Percentiles rank a stretch among this genome's conserved stretches.
phyloP scores from a whole-genome alignment of 2,888 invertebrate genomes.

The Liodrosophila aerea region DNA sequence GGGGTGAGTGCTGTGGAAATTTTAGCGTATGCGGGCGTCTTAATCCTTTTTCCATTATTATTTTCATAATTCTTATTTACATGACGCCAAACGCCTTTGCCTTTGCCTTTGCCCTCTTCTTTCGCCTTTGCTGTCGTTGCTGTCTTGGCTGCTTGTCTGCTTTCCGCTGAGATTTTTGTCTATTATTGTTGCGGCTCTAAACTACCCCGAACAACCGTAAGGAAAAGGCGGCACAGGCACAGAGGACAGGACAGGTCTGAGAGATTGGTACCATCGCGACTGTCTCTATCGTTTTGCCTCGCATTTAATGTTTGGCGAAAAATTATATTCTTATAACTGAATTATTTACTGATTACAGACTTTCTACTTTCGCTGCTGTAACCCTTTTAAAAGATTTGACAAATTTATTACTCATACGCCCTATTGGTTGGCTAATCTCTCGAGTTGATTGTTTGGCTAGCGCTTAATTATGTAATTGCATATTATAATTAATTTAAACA shows the following conservation, averaged over 20 bases:
- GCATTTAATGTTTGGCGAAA: slow-evolving; percentile 72
- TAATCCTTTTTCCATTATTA: slow-evolving; percentile 83
- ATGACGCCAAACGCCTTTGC: slow-evolving; percentile 73
- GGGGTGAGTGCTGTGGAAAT: slow-evolving; percentile 22
- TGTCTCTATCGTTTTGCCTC: slow-evolving; percentile 56
- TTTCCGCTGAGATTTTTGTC: slow-evolving; percentile 61
- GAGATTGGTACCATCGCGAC: slow-evolving; percentile 5
- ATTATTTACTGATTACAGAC: slow-evolving; percentile 78
- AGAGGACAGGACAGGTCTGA: too few relatives aligned
- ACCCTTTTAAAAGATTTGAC: slow-evolving; percentile 45
- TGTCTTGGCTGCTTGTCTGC: slow-evolving; percentile 43
- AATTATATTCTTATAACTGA: slow-evolving; percentile 79
- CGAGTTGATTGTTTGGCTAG: too few relatives aligned
- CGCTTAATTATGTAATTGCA: too few relatives aligned
- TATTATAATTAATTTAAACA: too few relatives aligned
- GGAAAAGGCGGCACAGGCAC: slow-evolving; percentile 14
- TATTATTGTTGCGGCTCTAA: slow-evolving; percentile 53
- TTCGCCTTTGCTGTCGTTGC: slow-evolving; percentile 43
- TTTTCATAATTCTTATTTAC: slow-evolving; percentile 82
- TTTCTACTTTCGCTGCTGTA: slow-evolving; percentile 32
- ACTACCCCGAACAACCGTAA: neutral
- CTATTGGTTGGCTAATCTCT: slow-evolving; percentile 3
- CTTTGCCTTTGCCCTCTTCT: slow-evolving; percentile 29
- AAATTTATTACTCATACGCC: slow-evolving; percentile 63
- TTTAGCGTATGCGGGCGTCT: slow-evolving; percentile 71